A percentile compares a stretch with the other conserved stretches of the same genome.
phyloP scores from a whole-genome alignment of 2,888 invertebrate species.

The Lasiommata megera region DNA sequence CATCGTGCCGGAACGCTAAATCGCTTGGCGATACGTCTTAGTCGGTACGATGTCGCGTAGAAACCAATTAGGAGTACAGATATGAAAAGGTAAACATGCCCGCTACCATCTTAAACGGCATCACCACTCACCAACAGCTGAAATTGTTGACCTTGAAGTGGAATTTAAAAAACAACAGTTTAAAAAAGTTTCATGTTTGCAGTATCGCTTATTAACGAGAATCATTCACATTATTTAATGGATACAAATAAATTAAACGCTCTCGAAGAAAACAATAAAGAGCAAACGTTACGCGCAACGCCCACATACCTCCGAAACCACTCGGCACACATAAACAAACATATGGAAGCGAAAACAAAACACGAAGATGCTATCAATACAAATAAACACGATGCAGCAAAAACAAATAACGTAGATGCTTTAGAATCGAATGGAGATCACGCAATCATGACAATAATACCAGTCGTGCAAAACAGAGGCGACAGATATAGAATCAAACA shows the following conservation, averaged over 20 bases:
- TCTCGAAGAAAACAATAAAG: neutral
- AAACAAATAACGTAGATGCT: neutral
- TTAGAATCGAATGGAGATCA: neutral
- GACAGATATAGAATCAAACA: slow-evolving; percentile 32
- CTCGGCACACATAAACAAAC: neutral
- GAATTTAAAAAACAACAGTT: too few species aligned
- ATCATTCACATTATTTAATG: neutral
- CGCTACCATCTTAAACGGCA: too few species aligned
- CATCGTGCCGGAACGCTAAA: too few species aligned
- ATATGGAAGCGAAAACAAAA: neutral
- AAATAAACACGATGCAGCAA: neutral
- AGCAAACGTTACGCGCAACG: neutral
- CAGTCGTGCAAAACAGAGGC: slow-evolving; percentile 13
- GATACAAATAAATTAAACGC: neutral
- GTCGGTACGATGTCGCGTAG: too few species aligned
- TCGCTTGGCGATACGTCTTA: too few species aligned
- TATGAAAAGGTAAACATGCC: too few species aligned
- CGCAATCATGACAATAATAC: neutral
- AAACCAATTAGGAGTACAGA: too few species aligned
- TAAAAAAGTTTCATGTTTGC: too few species aligned
- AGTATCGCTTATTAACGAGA: neutral
- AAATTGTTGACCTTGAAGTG: too few species aligned
- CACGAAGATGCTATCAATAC: neutral
- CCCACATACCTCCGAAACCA: neutral
- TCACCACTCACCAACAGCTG: too few species aligned